Conservation (phyloP, 1,140 invertebrate species). For the Metopolophium dirhodum region DNA sequence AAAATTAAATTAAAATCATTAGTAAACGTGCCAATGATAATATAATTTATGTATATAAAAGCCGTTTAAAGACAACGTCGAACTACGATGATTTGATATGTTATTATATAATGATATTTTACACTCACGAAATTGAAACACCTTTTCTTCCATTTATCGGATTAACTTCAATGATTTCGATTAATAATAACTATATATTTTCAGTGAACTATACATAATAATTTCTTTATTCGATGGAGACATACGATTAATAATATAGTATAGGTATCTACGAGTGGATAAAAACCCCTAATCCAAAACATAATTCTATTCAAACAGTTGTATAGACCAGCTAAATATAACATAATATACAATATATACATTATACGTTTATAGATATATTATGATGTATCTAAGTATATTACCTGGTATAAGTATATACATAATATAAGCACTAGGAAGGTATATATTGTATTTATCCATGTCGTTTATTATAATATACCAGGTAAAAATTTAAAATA, state of each 20-base stretch:
- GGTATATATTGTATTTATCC: too few relatives aligned
- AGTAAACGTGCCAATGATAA: not conserved
- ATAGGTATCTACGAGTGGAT: not conserved
- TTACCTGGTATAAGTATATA: too few relatives aligned
- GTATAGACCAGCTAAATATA: not conserved
- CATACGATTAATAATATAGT: not conserved
- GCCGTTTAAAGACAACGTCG: not conserved
- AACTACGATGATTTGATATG: not conserved
- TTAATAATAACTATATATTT: not conserved
- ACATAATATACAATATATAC: not conserved
- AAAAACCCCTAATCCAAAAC: not conserved
- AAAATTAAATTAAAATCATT: constrained; percentile 9
- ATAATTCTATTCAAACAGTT: not conserved
- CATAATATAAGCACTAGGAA: too few relatives aligned
- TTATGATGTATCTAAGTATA: not conserved
- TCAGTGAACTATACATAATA: not conserved
- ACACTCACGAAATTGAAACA: not conserved
- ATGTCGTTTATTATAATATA: too few relatives aligned
- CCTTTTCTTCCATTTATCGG: not conserved
- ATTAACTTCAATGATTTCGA: not conserved
- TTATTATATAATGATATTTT: not conserved
- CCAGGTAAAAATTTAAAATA: not conserved
- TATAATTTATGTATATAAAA: constrained; percentile 5
- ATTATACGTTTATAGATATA: too few relatives aligned
- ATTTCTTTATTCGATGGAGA: not conserved